These are phyloP conservation scores for Urocynchramus pylzowi DNA, from an alignment of 2,113 vertebrate genomes.

Conservation along the genomic window DNA sequence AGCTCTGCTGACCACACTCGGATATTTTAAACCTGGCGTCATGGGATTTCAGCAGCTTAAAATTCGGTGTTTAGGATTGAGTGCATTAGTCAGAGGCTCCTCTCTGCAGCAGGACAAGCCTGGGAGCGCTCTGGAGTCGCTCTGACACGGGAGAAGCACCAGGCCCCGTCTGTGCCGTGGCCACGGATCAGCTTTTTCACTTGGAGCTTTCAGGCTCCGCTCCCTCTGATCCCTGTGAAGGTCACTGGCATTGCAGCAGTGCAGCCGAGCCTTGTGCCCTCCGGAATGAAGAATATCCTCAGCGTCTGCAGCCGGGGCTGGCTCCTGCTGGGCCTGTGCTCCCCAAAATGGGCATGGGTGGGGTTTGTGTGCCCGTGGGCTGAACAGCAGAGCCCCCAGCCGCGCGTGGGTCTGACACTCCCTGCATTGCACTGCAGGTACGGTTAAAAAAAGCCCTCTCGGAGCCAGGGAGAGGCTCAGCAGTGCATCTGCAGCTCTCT, in stretches of 20 bases:
- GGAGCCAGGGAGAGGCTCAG: background rate
- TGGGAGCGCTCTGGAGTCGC: background rate
- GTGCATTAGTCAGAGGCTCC: background rate
- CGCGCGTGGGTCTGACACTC: fast-evolving
- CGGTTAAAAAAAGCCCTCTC: background rate
- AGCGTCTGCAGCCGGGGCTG: fast-evolving
- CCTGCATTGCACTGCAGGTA: background rate
- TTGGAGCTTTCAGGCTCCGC: background rate
- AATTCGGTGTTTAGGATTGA: background rate
- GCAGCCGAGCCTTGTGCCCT: background rate
- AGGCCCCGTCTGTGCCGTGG: background rate
- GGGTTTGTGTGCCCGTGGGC: background rate
- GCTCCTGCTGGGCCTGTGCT: background rate
- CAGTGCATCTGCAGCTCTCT: conserved; percentile 22
- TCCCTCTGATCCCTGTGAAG: background rate
- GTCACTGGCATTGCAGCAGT: conserved; percentile 7
- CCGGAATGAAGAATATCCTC: background rate
- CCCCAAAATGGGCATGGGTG: background rate
- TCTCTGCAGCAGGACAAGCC: background rate
- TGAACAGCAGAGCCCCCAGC: background rate
- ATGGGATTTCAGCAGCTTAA: background rate
- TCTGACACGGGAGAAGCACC: background rate
- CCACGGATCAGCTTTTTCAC: background rate
- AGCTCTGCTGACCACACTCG: background rate
- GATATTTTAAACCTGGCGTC: background rate